A percentile compares a stretch with the other conserved stretches of the same genome.
These are phyloP conservation scores for Apeltes quadracus DNA, from an alignment of 2,113 vertebrate genomes.

Conservation along the genomic window DNA sequence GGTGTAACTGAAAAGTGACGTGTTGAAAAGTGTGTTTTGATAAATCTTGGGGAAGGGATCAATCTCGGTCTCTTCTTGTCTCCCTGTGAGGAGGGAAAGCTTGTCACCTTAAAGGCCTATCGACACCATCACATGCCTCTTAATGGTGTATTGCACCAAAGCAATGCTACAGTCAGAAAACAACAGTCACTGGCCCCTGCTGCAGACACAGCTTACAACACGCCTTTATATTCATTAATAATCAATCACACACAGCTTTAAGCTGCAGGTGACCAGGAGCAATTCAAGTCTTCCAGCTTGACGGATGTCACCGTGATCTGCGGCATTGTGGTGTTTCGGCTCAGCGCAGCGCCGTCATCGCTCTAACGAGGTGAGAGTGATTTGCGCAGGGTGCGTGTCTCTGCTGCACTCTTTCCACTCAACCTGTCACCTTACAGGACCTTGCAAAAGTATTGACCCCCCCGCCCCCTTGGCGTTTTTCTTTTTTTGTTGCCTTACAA, in stretches of 20 bases:
- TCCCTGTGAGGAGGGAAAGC: not conserved
- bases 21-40: constrained; percentile 8
- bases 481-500: too few relatives aligned
- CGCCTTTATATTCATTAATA: not conserved
- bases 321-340: constrained; percentile 43
- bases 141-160: not conserved
- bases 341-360: constrained; percentile 53
- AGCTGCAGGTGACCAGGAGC: constrained; percentile 7
- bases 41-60: constrained; percentile 16
- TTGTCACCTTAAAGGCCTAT: not conserved
- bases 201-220: not conserved
- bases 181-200: not conserved
- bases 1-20: constrained; percentile 22
- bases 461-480: too few relatives aligned
- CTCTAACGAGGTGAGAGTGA: constrained; percentile 46
- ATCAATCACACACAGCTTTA: constrained; percentile 10
- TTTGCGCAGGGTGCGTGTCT: constrained; percentile 28
- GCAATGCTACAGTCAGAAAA: not conserved
- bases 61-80: constrained; percentile 7
- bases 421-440: constrained; percentile 46
- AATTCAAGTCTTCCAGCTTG: constrained; percentile 24
- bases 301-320: constrained; percentile 62
- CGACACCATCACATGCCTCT: not conserved
- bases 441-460: too few relatives aligned
- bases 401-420: constrained; percentile 30